Conservation (phyloP, 53 echinoderm and acorn worm genomes). For the Temnopleurus reevesii region DNA sequence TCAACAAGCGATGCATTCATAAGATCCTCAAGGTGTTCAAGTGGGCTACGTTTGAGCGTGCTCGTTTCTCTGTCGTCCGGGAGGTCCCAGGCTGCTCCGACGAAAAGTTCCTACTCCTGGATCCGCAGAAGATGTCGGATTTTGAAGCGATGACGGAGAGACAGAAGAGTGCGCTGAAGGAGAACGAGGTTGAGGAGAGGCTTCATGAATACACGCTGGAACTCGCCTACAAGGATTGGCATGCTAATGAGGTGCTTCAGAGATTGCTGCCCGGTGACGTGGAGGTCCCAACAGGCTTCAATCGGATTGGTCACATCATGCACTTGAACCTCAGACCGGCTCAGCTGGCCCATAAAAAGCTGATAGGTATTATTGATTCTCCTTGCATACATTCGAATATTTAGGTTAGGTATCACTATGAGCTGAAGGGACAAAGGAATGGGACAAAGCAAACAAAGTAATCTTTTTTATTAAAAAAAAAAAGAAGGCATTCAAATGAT, state of each 20-base stretch:
- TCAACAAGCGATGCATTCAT: slow-evolving; percentile 50
- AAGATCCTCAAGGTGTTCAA: slow-evolving; percentile 54
- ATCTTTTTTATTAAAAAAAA: no score
- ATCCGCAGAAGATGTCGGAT: slow-evolving; percentile 43
- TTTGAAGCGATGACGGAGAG: slow-evolving; percentile 39
- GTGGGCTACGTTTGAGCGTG: slow-evolving; percentile 9
- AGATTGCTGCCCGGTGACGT: slow-evolving; percentile 74
- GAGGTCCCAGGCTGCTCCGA: slow-evolving; percentile 28
- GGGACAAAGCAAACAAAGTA: no score
- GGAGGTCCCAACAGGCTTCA: slow-evolving; percentile 83
- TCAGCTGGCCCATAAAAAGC: slow-evolving; percentile 76
- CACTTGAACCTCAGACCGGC: slow-evolving; percentile 86
- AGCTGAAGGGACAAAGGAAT: no score
- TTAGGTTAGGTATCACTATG: no score
- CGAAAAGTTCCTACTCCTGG: slow-evolving; percentile 58
- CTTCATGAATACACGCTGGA: slow-evolving; percentile 69
- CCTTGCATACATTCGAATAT: background rate
- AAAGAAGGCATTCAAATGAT: no score
- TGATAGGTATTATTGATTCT: slow-evolving; percentile 75
- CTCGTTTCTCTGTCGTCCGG: slow-evolving; percentile 22
- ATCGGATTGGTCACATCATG: slow-evolving; percentile 89
- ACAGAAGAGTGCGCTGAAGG: slow-evolving; percentile 49
- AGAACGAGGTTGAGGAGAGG: slow-evolving; percentile 63
- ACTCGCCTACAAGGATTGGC: slow-evolving; percentile 81
- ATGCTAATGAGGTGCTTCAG: slow-evolving; percentile 70